Conservation (phyloP, 2,888 invertebrate species). For the Nebria brevicollis region DNA sequence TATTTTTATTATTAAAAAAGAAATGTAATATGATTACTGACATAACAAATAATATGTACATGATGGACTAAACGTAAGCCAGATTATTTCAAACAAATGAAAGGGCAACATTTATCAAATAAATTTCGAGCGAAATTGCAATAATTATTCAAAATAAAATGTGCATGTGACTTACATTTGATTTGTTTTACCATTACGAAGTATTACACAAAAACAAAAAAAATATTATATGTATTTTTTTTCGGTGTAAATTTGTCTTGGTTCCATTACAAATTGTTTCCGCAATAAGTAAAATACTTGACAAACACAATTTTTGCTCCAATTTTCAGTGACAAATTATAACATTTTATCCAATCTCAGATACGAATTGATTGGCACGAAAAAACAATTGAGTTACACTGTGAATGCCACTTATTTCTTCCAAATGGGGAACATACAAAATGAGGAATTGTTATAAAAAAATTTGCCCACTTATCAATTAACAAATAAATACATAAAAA, state of each 20-base stretch:
- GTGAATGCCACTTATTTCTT: background rate
- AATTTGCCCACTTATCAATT: background rate
- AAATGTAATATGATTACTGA: constrained; percentile 37
- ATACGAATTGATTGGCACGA: background rate
- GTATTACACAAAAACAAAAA: background rate
- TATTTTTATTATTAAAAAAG: constrained; percentile 42
- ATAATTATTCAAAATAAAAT: background rate
- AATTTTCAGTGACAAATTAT: background rate
- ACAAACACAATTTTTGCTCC: background rate
- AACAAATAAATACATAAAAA: constrained; percentile 1
- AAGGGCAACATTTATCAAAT: background rate
- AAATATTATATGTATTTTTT: background rate
- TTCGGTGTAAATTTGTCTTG: background rate
- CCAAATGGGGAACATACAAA: background rate
- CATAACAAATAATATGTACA: constrained; percentile 34
- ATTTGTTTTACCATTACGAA: background rate
- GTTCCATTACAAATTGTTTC: too few species aligned
- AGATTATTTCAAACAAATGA: background rate
- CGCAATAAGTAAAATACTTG: background rate
- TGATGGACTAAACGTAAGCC: background rate
- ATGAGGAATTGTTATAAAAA: background rate
- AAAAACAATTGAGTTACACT: background rate
- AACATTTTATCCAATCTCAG: too few species aligned
- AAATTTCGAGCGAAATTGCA: background rate
- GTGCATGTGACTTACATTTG: background rate